Evolutionary conservation across 2,797 vertebrate genomes (phyloP).

Genomic region (Fundulus diaphanus): DNA sequence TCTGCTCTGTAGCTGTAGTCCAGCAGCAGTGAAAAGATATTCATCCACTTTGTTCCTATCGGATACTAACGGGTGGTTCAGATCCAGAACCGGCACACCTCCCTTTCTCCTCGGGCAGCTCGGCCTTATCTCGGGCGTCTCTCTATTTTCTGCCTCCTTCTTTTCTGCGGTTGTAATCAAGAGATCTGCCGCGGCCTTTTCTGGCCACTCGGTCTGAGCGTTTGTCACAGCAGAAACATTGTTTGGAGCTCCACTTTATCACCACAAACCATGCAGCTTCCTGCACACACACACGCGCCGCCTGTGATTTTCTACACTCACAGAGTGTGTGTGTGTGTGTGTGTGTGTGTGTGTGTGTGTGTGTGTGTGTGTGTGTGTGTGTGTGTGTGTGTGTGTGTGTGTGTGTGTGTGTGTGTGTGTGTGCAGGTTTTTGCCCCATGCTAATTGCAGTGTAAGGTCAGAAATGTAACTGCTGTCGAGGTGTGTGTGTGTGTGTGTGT

Average conservation of each 20-base stretch:
- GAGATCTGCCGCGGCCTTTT: conserved; percentile 53
- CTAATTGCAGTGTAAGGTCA: conserved; percentile 20
- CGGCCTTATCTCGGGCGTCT: conserved; percentile 58
- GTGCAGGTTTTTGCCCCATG: not conserved
- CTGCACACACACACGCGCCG: conserved; percentile 26
- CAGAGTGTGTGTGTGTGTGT: not conserved
- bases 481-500: conserved; percentile 20
- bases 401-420: conserved; percentile 5
- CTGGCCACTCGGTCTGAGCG: conserved; percentile 28
- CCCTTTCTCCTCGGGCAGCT: conserved; percentile 8
- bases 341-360: too few relatives aligned
- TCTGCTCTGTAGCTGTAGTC: too few relatives aligned
- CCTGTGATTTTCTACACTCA: too few relatives aligned
- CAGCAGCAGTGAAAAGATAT: too few relatives aligned
- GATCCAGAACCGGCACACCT: not conserved
- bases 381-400: too few relatives aligned
- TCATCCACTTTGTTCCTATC: too few relatives aligned
- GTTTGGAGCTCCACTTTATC: conserved; percentile 54
- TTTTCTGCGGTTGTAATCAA: conserved; percentile 64
- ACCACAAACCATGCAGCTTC: conserved; percentile 61
- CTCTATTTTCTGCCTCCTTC: conserved; percentile 64
- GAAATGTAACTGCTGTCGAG: conserved; percentile 10
- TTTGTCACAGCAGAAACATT: conserved; percentile 38
- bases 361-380: too few relatives aligned
- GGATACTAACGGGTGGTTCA: too few relatives aligned